Percentiles rank a stretch among this genome's conserved stretches.
Conservation (phyloP, 2,888 invertebrate species). For the Cetonia aurata region DNA sequence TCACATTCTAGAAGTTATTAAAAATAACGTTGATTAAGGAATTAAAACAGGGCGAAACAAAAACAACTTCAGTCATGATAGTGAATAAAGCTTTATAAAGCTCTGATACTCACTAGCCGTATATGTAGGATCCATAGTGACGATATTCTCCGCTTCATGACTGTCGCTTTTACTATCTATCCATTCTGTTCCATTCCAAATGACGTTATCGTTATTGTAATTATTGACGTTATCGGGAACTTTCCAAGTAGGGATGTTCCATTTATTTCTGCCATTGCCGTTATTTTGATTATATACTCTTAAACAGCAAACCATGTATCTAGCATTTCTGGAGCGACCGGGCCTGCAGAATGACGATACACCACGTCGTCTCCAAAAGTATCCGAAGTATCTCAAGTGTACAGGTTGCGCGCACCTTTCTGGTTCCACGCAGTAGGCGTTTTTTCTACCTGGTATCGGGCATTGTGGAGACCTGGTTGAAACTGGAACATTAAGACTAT, state of each 20-base stretch:
- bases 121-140: slow-evolving; percentile 16
- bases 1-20: slow-evolving; percentile 7
- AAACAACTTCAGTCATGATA: not conserved
- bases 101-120: slow-evolving; percentile 12
- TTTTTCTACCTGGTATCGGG: slow-evolving; percentile 31
- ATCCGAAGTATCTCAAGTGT: slow-evolving; percentile 20
- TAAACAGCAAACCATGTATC: slow-evolving; percentile 32
- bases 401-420: slow-evolving; percentile 32
- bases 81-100: not conserved
- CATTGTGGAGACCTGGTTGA: slow-evolving; percentile 16
- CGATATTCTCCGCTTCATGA: slow-evolving; percentile 22
- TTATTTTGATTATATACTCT: not conserved
- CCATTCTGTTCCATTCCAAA: slow-evolving; percentile 36
- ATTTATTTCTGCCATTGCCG: not conserved
- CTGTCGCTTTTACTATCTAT: not conserved
- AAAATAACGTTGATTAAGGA: not conserved
- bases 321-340: not conserved
- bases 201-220: not conserved
- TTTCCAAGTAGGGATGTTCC: slow-evolving; percentile 13
- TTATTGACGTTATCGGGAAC: not conserved
- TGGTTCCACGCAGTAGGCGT: slow-evolving; percentile 33
- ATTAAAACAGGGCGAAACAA: not conserved
- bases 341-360: slow-evolving; percentile 22
- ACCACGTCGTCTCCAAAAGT: slow-evolving; percentile 24
- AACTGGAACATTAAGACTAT: not conserved